Evolutionary conservation across 1,140 invertebrate species (phyloP).

Genomic region (Tetranychus urticae): DNA sequence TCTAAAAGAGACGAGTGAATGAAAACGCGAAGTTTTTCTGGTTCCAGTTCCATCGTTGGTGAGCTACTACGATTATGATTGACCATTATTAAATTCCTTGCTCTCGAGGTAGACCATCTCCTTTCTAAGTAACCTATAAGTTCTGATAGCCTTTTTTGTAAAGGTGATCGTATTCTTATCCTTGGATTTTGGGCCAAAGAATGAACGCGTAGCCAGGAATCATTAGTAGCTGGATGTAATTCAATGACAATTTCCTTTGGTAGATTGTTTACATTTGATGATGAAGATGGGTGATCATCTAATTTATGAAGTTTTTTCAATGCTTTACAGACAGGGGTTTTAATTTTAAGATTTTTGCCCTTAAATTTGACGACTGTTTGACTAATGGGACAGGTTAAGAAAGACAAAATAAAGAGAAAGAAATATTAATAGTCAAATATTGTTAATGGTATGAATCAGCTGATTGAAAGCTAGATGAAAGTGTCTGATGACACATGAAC

Average conservation of each 20-base stretch:
- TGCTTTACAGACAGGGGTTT: constrained; percentile 73
- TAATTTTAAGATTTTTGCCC: constrained; percentile 59
- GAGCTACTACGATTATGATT: neutral
- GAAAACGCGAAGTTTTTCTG: neutral
- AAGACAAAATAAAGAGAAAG: constrained; percentile 15
- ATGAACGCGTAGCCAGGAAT: constrained; percentile 60
- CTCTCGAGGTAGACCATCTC: constrained; percentile 33
- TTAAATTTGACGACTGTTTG: constrained; percentile 51
- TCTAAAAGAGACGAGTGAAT: neutral
- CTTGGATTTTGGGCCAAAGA: constrained; percentile 71
- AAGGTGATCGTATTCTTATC: constrained; percentile 24
- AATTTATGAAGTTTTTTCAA: constrained; percentile 60
- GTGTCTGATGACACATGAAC: too few relatives aligned
- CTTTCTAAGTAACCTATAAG: constrained; percentile 48
- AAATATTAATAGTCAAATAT: neutral
- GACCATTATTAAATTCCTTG: neutral
- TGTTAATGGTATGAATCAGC: too few relatives aligned
- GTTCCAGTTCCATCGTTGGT: neutral
- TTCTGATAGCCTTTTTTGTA: constrained; percentile 43
- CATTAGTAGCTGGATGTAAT: constrained; percentile 45
- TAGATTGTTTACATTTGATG: constrained; percentile 37
- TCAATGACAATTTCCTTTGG: constrained; percentile 52
- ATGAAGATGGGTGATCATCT: constrained; percentile 32
- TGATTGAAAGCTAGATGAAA: too few relatives aligned
- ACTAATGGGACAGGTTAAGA: constrained; percentile 18